Conservation (phyloP, 2,888 invertebrate species). For the Oligia fasciuncula region DNA sequence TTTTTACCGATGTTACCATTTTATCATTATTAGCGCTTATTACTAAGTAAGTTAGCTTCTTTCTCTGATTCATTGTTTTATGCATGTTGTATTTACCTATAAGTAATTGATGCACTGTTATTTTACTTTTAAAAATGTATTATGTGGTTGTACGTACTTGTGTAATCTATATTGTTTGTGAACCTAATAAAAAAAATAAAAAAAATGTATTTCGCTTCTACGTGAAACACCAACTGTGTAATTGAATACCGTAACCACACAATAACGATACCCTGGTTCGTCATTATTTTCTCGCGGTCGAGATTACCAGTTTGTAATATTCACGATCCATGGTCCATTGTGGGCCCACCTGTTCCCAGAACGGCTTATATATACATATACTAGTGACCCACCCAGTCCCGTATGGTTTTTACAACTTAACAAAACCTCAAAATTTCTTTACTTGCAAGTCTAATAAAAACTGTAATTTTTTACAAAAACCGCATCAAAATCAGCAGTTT, state of each 20-base stretch:
- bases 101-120: too few species aligned
- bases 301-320: conserved; percentile 32
- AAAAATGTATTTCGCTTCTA: background rate
- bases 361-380: background rate
- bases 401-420: background rate
- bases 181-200: background rate
- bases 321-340: conserved; percentile 1
- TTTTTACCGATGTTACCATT: too few species aligned
- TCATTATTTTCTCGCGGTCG: conserved; percentile 20
- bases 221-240: conserved; percentile 1
- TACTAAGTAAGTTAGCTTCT: too few species aligned
- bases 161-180: too few species aligned
- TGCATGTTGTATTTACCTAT: too few species aligned
- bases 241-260: conserved; percentile 2
- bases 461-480: background rate
- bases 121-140: too few species aligned
- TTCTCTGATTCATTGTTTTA: too few species aligned
- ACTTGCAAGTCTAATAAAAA: background rate
- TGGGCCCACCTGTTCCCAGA: background rate
- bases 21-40: too few species aligned
- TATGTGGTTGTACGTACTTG: too few species aligned
- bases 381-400: background rate
- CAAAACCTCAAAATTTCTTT: too few species aligned
- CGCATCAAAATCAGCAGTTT: background rate
- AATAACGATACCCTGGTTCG: background rate